Conservation (phyloP, 2,888 invertebrate species). For the Pristionchus mayeri region DNA sequence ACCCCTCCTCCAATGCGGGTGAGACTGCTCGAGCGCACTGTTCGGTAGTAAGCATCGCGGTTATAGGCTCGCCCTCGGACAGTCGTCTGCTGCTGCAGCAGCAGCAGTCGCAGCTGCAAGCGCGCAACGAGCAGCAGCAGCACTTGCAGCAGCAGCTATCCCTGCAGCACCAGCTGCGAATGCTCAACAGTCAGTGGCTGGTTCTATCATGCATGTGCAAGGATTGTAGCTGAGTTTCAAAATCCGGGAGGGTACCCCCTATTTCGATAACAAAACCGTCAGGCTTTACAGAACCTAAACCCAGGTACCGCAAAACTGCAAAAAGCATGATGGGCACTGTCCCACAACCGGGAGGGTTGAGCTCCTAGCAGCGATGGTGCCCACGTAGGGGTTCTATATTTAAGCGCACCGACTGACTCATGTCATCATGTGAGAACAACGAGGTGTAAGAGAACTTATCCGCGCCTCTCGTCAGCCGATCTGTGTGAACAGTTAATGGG, state of each 20-base stretch:
- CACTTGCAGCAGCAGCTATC: constrained; percentile 20
- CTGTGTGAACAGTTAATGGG: background rate
- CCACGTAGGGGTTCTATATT: too few species aligned
- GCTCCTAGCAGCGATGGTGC: too few species aligned
- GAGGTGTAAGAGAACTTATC: constrained; percentile 21
- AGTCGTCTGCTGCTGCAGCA: background rate
- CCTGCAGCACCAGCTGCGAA: constrained; percentile 15
- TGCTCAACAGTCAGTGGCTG: background rate
- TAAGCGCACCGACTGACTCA: too few species aligned
- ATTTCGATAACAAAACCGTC: too few species aligned
- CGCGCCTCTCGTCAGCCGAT: background rate
- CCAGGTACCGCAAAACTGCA: too few species aligned
- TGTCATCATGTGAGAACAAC: background rate
- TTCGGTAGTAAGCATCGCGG: too few species aligned
- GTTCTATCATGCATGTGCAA: too few species aligned
- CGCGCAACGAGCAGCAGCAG: constrained; percentile 6
- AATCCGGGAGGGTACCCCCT: too few species aligned
- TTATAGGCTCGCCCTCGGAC: background rate
- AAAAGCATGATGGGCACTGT: too few species aligned
- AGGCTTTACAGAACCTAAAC: too few species aligned
- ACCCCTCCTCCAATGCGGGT: constrained; percentile 6
- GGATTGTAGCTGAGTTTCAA: too few species aligned
- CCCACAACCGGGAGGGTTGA: too few species aligned
- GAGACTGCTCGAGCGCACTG: background rate
- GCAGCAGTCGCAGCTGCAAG: background rate